Percentiles rank a stretch among this genome's conserved stretches.
Conservation (phyloP, 2,797 vertebrate genomes). For the Rallus crepitans region DNA sequence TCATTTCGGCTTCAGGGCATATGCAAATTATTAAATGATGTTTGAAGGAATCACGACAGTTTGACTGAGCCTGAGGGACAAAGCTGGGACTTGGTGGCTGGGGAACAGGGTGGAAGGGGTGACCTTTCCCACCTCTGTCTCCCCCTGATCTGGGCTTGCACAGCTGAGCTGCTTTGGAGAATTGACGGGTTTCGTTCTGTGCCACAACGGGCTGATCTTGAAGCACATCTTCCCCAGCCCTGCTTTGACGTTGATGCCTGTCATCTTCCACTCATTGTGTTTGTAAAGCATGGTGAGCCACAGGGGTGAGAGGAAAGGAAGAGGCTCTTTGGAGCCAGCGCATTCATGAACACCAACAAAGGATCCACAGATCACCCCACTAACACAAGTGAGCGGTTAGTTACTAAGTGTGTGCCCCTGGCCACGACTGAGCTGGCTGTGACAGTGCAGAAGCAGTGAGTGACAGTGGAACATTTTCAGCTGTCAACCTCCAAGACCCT, state of each 20-base stretch:
- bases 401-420: background rate
- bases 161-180: background rate
- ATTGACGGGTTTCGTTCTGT: fast-evolving
- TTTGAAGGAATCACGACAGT: background rate
- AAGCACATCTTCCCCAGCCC: fast-evolving
- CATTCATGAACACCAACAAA: background rate
- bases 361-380: background rate
- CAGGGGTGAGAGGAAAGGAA: background rate
- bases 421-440: background rate
- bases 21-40: conserved; percentile 12
- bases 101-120: background rate
- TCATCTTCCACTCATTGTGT: fast-evolving
- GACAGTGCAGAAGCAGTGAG: background rate
- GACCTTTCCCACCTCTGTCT: conserved; percentile 15
- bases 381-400: background rate
- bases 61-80: background rate
- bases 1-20: conserved; percentile 18
- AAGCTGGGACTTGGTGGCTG: background rate
- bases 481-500: background rate
- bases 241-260: background rate
- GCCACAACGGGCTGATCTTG: background rate
- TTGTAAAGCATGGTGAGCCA: background rate
- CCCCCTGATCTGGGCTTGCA: background rate
- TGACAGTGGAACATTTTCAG: fast-evolving
- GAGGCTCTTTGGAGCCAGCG: background rate